phyloP scores from a whole-genome alignment of 2,797 vertebrate genomes.

The Brachyrhaphis roseni region DNA sequence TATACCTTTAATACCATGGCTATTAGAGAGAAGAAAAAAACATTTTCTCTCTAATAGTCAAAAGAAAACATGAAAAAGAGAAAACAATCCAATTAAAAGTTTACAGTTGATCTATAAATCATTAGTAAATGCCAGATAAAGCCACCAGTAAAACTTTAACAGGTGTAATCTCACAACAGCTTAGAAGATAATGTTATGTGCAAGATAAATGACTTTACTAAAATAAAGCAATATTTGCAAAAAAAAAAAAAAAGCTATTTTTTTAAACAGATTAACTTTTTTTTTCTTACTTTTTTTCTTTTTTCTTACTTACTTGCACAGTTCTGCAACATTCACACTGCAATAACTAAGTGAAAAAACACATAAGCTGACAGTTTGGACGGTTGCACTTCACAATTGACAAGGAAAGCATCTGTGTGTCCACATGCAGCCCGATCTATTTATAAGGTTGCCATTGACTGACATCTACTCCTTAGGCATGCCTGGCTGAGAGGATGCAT shows the following conservation, averaged over 20 bases:
- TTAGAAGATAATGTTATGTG: too few relatives aligned
- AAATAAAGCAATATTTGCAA: not conserved
- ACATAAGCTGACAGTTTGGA: constrained; percentile 31
- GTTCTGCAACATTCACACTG: not conserved
- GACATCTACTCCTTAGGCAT: constrained; percentile 69
- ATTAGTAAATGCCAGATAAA: not conserved
- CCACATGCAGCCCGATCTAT: constrained; percentile 63
- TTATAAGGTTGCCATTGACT: constrained; percentile 71
- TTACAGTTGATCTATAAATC: not conserved
- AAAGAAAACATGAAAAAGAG: not conserved
- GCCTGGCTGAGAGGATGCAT: constrained; percentile 69
- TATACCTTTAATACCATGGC: not conserved
- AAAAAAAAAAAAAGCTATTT: not conserved
- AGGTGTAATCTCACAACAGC: not conserved
- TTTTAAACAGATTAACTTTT: not conserved
- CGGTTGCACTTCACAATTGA: constrained; percentile 57
- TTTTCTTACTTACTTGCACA: not conserved
- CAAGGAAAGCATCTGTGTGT: constrained; percentile 59
- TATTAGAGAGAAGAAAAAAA: not conserved
- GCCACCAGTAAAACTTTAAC: not conserved
- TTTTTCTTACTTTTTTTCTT: not conserved
- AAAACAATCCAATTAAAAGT: not conserved
- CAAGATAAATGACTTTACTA: not conserved
- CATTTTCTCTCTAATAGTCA: not conserved
- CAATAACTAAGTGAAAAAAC: not conserved